Conservation (phyloP, 2,797 vertebrate genomes). For the Sciaenops ocellatus region DNA sequence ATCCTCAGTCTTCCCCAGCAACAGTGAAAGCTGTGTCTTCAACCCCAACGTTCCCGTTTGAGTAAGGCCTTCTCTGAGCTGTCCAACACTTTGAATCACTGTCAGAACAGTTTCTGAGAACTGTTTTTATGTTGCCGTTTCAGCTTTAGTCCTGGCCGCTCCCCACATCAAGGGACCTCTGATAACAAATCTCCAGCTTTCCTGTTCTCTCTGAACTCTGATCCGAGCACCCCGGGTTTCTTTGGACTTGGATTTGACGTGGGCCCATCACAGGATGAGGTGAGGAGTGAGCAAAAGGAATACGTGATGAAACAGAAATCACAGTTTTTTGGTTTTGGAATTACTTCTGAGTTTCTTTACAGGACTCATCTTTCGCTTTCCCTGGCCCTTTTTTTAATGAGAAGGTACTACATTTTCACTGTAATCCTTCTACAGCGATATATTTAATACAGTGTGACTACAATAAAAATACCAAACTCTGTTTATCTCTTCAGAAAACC, state of each 20-base stretch:
- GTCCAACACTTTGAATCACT: neutral
- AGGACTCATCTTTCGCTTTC: slow-evolving; percentile 83
- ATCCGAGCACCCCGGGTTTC: slow-evolving; percentile 74
- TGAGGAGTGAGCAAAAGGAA: slow-evolving; percentile 57
- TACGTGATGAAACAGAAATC: slow-evolving; percentile 1
- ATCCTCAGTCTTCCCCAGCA: slow-evolving; percentile 46
- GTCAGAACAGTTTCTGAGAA: slow-evolving; percentile 11
- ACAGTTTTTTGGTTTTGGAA: slow-evolving; percentile 6
- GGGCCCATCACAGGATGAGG: slow-evolving; percentile 74
- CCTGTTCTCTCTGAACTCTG: slow-evolving; percentile 77
- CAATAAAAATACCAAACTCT: slow-evolving; percentile 3
- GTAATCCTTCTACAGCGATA: too few species aligned
- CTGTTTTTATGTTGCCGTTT: slow-evolving; percentile 11
- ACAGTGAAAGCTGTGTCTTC: slow-evolving; percentile 55
- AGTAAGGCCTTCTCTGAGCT: slow-evolving; percentile 65
- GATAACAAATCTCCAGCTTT: slow-evolving; percentile 80
- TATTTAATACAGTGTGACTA: neutral
- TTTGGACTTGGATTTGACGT: slow-evolving; percentile 81
- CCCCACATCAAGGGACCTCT: slow-evolving; percentile 52
- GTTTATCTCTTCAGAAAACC: slow-evolving; percentile 73
- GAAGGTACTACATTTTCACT: slow-evolving; percentile 74
- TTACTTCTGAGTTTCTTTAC: slow-evolving; percentile 50
- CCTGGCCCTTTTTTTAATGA: slow-evolving; percentile 79
- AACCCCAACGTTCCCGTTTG: slow-evolving; percentile 77
- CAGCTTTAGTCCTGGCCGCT: slow-evolving; percentile 76